Percentiles rank a stretch among this genome's conserved stretches.
Conservation (phyloP, 2,797 vertebrate genomes). For the Sebastiscus albofasciatus region DNA sequence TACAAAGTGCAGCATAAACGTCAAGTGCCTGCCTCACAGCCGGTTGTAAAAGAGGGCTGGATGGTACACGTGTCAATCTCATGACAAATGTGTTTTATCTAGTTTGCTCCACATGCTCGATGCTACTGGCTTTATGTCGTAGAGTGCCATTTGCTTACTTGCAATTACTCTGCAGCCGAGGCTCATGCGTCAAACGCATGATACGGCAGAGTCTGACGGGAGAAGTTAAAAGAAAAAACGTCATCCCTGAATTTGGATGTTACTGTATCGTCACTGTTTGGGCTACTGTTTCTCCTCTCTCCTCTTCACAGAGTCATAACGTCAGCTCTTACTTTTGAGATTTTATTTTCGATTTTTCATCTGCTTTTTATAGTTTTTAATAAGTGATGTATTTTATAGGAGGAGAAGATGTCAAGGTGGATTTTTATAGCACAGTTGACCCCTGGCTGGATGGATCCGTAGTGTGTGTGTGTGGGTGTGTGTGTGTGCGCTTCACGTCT, state of each 20-base stretch:
- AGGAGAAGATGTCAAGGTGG: constrained; percentile 62
- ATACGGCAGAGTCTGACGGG: not conserved
- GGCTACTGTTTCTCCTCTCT: not conserved
- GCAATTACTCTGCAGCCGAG: not conserved
- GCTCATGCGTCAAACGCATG: not conserved
- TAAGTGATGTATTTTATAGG: constrained; percentile 64
- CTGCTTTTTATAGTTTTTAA: constrained; percentile 60
- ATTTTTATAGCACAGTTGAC: constrained; percentile 62
- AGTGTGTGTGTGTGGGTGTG: not conserved
- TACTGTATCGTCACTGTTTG: not conserved
- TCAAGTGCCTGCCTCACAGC: constrained; percentile 12
- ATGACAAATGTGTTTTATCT: constrained; percentile 24
- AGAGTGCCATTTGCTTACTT: not conserved
- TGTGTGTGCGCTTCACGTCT: not conserved
- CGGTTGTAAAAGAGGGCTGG: constrained; percentile 2
- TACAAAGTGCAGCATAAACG: constrained; percentile 33
- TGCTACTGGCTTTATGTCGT: constrained; percentile 15
- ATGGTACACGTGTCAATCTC: constrained; percentile 9
- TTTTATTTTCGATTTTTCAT: constrained; percentile 66
- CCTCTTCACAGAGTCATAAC: constrained; percentile 9
- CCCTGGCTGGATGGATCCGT: not conserved
- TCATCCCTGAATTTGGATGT: not conserved
- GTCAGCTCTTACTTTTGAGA: constrained; percentile 47
- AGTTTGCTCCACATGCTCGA: not conserved
- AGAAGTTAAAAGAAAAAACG: not conserved